Evolutionary conservation across 2,113 vertebrate species (phyloP), one percentile per base, ranked within the genome.

Genomic region (Oncorhynchus kisutch): DNA sequence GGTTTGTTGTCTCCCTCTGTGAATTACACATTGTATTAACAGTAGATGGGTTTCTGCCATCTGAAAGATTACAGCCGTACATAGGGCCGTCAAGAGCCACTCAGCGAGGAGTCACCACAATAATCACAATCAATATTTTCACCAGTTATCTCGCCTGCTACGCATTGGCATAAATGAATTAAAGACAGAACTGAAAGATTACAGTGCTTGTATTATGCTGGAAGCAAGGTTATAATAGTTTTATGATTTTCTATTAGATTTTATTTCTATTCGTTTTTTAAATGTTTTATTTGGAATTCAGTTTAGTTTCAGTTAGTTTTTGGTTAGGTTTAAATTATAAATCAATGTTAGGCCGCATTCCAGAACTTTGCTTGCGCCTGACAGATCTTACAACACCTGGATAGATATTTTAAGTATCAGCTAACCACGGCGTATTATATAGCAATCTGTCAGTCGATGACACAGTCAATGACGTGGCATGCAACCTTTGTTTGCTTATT

Each of bases 11-110:
- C 71, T 73, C 67, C 64, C 72, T 73, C 71, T 70, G 71, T 67
- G 75, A 80, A 77, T 79, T 77, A 78, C 69, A 72, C 77, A 73
- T 78, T 66, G 67, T 65, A 45, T 70, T 77, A 29, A 48, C 72
- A 81, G 76, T 67, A 73, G 76, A 84, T 78, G 73, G 60, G 79
- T 75, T 75, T 82, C 75, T 75, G 49, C 65, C 77, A 82, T 78
- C 76, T 78, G 67, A 81, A 76, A 74, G 78, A 76, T 81, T 76
- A 81, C 75, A 74, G 71, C 76, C 67, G 70, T 70, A 78, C 78
- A 76, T 12, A 20, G 34, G 59, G 39, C 62, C n/a, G 34, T 79
- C 66, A 66, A 78, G 67, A 73, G 59, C 77, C 74, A 49, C 20
- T 4, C 70, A 39, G 66, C 9, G 39, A 45, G 65, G 77, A 74